phyloP scores from a whole-genome alignment of 2,797 vertebrate species.

The Pipistrellus kuhlii region DNA sequence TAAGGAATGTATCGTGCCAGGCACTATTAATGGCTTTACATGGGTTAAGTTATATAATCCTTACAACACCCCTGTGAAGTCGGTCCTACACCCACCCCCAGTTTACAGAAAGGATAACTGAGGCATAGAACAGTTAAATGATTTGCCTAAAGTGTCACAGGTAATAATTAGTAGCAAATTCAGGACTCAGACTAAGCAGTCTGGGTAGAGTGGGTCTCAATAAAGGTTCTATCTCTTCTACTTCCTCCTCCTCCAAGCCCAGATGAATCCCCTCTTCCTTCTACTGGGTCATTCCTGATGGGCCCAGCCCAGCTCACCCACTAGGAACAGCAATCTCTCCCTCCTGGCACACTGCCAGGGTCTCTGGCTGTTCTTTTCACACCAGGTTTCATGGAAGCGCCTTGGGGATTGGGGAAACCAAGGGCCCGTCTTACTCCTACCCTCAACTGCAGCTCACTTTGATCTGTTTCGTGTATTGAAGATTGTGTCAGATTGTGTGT shows the following conservation, averaged over 20 bases:
- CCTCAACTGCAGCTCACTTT: neutral
- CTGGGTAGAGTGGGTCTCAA: neutral
- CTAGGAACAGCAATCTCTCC: neutral
- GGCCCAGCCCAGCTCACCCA: neutral
- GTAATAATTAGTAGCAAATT: neutral
- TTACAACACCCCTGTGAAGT: neutral
- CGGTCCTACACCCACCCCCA: neutral
- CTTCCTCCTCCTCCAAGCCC: neutral
- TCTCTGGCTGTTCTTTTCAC: neutral
- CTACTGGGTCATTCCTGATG: neutral
- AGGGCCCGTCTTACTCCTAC: neutral
- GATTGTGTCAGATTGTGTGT: neutral
- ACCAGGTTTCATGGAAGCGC: neutral
- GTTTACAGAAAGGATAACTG: constrained; percentile 17
- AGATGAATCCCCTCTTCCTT: neutral
- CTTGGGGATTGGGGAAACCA: neutral
- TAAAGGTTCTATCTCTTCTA: neutral
- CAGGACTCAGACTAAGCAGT: neutral
- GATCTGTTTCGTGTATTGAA: constrained; percentile 9
- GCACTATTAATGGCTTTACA: neutral
- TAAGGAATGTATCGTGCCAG: neutral
- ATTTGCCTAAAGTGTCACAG: constrained; percentile 46
- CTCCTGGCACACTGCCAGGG: neutral
- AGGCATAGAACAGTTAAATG: neutral
- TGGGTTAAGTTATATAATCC: neutral